phyloP scores from a whole-genome alignment of 1,140 invertebrate species.

The Lamellibrachia luymesi region DNA sequence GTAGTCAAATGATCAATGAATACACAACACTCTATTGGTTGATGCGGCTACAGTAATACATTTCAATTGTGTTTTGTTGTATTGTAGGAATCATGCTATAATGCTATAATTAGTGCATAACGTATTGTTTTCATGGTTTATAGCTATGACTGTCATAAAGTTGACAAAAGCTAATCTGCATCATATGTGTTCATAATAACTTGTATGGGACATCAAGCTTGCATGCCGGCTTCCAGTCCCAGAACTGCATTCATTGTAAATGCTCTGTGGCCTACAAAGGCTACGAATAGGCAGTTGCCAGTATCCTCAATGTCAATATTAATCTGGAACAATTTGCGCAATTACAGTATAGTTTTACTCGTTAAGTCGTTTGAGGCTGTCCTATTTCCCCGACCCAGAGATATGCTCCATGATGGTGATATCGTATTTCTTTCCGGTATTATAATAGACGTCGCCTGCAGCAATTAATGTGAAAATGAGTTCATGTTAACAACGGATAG shows the following conservation, averaged over 20 bases:
- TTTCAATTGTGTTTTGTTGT: not conserved
- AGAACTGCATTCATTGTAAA: not conserved
- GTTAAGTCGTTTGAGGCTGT: not conserved
- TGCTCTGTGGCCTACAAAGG: not conserved
- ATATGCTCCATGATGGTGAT: not conserved
- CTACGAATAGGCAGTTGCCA: not conserved
- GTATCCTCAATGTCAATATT: not conserved
- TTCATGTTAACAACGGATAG: not conserved
- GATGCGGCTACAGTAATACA: too few species aligned
- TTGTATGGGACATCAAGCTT: not conserved
- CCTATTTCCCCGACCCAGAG: not conserved
- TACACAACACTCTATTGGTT: too few species aligned
- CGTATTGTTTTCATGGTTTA: too few species aligned
- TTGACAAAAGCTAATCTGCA: not conserved
- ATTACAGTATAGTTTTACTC: slow-evolving; percentile 5
- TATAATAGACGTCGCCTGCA: not conserved
- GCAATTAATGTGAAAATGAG: not conserved
- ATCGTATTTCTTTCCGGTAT: not conserved
- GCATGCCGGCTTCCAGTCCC: not conserved
- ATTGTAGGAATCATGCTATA: too few species aligned
- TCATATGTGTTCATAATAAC: not conserved
- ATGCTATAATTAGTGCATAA: too few species aligned
- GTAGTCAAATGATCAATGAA: too few species aligned
- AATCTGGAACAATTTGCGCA: not conserved
- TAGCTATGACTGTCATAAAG: too few species aligned